A percentile compares a stretch with the other conserved stretches of the same genome.
These are phyloP conservation scores for Meandrusa payeni DNA, from an alignment of 2,888 invertebrate genomes.

Conservation along the genomic window DNA sequence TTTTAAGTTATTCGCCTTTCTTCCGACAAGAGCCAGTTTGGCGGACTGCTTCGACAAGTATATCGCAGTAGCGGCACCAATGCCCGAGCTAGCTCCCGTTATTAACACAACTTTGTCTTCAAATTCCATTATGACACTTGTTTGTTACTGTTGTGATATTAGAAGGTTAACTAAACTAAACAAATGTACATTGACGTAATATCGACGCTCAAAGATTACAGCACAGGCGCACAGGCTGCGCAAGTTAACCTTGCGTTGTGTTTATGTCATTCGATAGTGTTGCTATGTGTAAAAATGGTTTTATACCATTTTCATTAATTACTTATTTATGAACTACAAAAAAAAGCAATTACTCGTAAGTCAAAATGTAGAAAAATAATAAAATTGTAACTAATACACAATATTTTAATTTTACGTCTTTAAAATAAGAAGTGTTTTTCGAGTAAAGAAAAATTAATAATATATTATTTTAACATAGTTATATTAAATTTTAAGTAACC, in stretches of 20 bases:
- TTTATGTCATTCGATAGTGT: neutral
- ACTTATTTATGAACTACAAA: no score
- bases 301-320: no score
- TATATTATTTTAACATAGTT: no score
- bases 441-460: no score
- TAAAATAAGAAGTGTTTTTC: no score
- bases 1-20: conserved; percentile 57
- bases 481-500: no score
- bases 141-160: conserved; percentile 10
- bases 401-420: no score
- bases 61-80: conserved; percentile 86
- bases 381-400: no score
- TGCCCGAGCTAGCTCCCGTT: conserved; percentile 88
- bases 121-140: conserved; percentile 71
- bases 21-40: conserved; percentile 82
- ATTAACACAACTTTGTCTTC: conserved; percentile 82
- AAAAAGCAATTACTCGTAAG: no score
- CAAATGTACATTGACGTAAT: conserved; percentile 3
- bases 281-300: neutral
- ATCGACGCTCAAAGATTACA: neutral
- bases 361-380: no score
- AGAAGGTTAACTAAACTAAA: conserved; percentile 10
- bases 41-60: conserved; percentile 85
- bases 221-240: neutral
- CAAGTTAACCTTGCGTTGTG: neutral